phyloP scores from a whole-genome alignment of 1,140 invertebrate genomes.

The Apolygus lucorum region DNA sequence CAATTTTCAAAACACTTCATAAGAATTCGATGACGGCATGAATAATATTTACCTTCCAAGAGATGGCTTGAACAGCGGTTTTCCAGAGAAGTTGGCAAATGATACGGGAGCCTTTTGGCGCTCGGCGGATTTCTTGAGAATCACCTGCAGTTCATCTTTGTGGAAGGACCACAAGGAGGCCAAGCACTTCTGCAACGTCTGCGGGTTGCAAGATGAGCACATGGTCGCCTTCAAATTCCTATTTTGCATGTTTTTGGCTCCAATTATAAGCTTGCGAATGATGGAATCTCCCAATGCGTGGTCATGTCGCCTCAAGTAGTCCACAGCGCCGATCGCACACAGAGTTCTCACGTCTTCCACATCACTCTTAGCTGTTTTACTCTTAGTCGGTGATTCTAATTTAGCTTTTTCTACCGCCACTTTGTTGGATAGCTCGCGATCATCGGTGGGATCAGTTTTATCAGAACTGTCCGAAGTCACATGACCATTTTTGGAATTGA shows the following conservation, averaged over 20 bases:
- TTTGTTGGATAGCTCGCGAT: too few relatives aligned
- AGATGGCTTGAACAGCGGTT: background rate
- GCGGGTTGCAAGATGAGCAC: background rate
- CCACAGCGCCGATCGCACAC: background rate
- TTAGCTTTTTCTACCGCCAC: too few relatives aligned
- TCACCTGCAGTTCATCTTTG: background rate
- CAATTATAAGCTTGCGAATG: background rate
- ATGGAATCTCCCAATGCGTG: background rate
- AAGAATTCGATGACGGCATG: too few relatives aligned
- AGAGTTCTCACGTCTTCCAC: too few relatives aligned
- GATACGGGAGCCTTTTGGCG: background rate
- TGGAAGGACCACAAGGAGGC: background rate
- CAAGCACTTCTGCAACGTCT: background rate
- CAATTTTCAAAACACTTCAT: too few relatives aligned
- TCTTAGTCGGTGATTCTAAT: too few relatives aligned
- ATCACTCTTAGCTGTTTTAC: too few relatives aligned
- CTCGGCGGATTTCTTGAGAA: background rate
- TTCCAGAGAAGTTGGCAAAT: background rate
- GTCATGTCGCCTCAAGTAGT: constrained; percentile 3
- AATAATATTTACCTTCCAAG: constrained; percentile 2
- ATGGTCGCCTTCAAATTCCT: background rate
- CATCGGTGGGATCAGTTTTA: too few relatives aligned
- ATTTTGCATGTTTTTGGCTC: background rate
- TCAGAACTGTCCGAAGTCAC: too few relatives aligned
- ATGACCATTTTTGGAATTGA: too few relatives aligned